phyloP scores from a whole-genome alignment of 2,797 vertebrate species.

The Kryptolebias ocellatus region DNA sequence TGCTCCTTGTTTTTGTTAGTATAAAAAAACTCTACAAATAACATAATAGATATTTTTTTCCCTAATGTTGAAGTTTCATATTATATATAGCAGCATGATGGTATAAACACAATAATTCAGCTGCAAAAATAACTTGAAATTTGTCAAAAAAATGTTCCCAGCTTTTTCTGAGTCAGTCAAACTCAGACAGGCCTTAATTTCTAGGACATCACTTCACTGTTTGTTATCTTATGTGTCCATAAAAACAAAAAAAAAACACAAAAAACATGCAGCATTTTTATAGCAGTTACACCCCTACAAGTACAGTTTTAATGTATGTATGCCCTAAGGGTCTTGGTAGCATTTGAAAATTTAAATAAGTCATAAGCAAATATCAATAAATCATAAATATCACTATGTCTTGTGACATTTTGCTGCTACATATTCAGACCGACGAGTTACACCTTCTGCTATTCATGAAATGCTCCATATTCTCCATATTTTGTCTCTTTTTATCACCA shows the following conservation, averaged over 20 bases:
- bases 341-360: slow-evolving; percentile 7
- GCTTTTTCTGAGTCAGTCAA: slow-evolving; percentile 29
- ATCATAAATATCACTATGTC: slow-evolving; percentile 13
- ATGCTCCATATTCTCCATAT: slow-evolving; percentile 4
- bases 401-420: background rate
- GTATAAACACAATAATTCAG: slow-evolving; percentile 3
- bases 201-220: background rate
- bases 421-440: background rate
- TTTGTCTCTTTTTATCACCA: background rate
- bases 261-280: slow-evolving; percentile 3
- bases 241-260: background rate
- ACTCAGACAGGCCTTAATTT: slow-evolving; percentile 33
- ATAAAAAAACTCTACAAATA: too few relatives aligned
- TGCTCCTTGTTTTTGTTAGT: too few relatives aligned
- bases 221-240: slow-evolving; percentile 10
- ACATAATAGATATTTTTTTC: too few relatives aligned
- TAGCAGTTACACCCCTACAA: background rate
- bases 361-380: slow-evolving; percentile 7
- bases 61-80: too few relatives aligned
- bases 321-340: background rate
- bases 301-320: slow-evolving; percentile 4
- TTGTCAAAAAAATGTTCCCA: slow-evolving; percentile 22
- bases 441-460: background rate
- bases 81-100: too few relatives aligned
- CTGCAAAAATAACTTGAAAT: slow-evolving; percentile 21